Conservation (phyloP, 2,113 vertebrate genomes). For the Anoura caudifer region DNA sequence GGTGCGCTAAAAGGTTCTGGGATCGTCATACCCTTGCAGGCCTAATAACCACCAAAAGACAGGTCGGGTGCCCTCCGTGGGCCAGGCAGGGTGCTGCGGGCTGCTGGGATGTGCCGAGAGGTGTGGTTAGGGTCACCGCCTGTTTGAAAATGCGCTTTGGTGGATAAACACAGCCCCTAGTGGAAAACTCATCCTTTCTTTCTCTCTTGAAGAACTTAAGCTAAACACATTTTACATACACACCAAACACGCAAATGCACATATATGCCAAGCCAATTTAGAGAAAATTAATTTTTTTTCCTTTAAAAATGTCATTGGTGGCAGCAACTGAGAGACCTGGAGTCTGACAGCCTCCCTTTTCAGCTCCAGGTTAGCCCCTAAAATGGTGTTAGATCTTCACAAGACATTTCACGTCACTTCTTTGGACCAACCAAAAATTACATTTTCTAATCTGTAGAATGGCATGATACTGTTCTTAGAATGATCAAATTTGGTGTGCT, state of each 20-base stretch:
- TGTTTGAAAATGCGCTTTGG: background rate
- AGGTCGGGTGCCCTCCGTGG: background rate
- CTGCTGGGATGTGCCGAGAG: accelerated
- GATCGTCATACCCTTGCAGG: background rate
- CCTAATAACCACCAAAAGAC: background rate
- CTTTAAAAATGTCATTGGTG: background rate
- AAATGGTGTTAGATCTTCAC: background rate
- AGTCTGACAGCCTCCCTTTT: background rate
- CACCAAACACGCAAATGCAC: background rate
- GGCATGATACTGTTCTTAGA: background rate
- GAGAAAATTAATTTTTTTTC: background rate
- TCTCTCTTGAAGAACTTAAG: background rate
- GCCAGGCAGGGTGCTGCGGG: too few relatives aligned
- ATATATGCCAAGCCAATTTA: background rate
- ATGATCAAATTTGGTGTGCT: background rate
- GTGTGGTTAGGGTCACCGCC: background rate
- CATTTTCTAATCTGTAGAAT: background rate
- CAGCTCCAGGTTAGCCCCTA: background rate
- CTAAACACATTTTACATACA: background rate
- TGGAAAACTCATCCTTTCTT: background rate
- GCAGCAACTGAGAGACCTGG: background rate
- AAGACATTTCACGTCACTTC: background rate
- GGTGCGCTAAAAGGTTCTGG: background rate
- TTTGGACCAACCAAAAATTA: background rate
- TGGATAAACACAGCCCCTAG: background rate